Percentiles rank a stretch among this genome's conserved stretches.
Evolutionary conservation across 2,888 invertebrate species (phyloP).

Genomic region (Leptopilina myrica): DNA sequence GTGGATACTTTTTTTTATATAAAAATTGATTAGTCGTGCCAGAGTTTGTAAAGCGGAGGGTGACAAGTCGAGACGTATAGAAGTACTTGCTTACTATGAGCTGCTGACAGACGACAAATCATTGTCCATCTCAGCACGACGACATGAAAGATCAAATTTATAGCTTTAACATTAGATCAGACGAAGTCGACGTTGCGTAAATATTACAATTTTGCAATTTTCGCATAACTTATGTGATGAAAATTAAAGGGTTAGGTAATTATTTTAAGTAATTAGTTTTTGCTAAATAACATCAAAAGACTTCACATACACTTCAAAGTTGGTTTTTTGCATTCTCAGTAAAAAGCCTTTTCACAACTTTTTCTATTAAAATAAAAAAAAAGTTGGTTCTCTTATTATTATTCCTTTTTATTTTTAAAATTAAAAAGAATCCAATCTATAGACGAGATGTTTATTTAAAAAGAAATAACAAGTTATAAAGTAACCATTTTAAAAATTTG

Average conservation of each 20-base stretch:
- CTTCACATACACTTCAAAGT: too few species aligned
- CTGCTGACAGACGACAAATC: slow-evolving; percentile 69
- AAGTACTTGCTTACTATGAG: slow-evolving; percentile 49
- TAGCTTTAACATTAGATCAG: slow-evolving; percentile 58
- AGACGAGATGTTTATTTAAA: too few species aligned
- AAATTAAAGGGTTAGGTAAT: neutral
- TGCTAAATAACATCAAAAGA: neutral
- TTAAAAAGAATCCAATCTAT: too few species aligned
- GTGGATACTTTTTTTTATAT: slow-evolving; percentile 13
- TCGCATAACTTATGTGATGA: slow-evolving; percentile 4
- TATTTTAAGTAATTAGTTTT: slow-evolving; percentile 23
- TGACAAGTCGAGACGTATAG: slow-evolving; percentile 37
- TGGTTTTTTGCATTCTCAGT: too few species aligned
- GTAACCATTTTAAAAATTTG: too few species aligned
- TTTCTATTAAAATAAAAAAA: too few species aligned
- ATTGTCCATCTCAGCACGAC: slow-evolving; percentile 63
- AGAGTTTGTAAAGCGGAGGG: slow-evolving; percentile 4
- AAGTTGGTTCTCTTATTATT: neutral
- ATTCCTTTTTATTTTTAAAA: neutral
- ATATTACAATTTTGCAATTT: slow-evolving; percentile 43
- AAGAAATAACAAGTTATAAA: too few species aligned
- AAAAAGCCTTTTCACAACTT: too few species aligned
- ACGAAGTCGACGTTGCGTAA: slow-evolving; percentile 51
- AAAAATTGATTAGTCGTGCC: slow-evolving; percentile 1
- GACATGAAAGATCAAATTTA: slow-evolving; percentile 65